Evolutionary conservation across 2,888 invertebrate species (phyloP).

Genomic region (Horisme vitalbata): DNA sequence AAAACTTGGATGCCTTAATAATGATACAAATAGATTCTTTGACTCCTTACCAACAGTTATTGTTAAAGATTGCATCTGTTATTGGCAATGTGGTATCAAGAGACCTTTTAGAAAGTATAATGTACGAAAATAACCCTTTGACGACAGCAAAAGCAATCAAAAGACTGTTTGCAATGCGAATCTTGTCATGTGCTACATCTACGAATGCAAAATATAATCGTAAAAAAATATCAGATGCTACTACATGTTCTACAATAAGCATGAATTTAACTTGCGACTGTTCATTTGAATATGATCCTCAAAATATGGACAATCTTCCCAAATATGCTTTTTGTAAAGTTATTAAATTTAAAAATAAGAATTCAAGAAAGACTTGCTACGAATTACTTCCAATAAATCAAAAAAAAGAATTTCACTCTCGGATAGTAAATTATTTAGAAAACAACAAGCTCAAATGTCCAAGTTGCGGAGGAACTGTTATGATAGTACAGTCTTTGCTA

Average conservation of each 20-base stretch:
- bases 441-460: slow-evolving; percentile 75
- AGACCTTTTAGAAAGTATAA: slow-evolving; percentile 75
- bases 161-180: slow-evolving; percentile 78
- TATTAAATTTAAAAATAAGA: slow-evolving; percentile 79
- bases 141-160: slow-evolving; percentile 79
- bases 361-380: slow-evolving; percentile 78
- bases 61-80: slow-evolving; percentile 83
- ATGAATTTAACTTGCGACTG: slow-evolving; percentile 61
- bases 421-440: slow-evolving; percentile 76
- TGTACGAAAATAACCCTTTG: slow-evolving; percentile 76
- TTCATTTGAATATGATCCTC: slow-evolving; percentile 61
- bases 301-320: slow-evolving; percentile 61
- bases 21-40: slow-evolving; percentile 82
- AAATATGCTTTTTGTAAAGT: slow-evolving; percentile 83
- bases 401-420: slow-evolving; percentile 80
- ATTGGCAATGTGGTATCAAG: slow-evolving; percentile 81
- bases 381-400: slow-evolving; percentile 79
- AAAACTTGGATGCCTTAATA: slow-evolving; percentile 73
- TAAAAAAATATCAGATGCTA: slow-evolving; percentile 34
- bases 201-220: slow-evolving; percentile 39
- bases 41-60: slow-evolving; percentile 82
- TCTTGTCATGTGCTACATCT: slow-evolving; percentile 78
- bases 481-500: slow-evolving; percentile 58
- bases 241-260: slow-evolving; percentile 17
- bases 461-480: slow-evolving; percentile 70